Conservation (phyloP, 2,888 invertebrate species). For the Drosophila yooni region DNA sequence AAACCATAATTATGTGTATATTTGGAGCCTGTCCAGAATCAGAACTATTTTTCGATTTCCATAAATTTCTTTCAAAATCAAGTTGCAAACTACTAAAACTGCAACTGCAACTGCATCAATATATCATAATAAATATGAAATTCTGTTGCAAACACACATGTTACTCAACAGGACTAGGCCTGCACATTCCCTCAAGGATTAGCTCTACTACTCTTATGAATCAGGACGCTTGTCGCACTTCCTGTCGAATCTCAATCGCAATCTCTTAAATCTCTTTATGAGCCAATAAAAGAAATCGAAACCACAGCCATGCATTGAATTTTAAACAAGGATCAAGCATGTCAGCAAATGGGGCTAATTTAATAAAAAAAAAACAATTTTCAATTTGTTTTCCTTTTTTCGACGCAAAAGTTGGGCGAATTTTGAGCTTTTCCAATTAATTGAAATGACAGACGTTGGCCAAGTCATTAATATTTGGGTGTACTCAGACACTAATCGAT, state of each 20-base stretch:
- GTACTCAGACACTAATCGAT: constrained; percentile 41
- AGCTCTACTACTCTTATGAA: not conserved
- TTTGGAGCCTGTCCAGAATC: not conserved
- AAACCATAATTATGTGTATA: not conserved
- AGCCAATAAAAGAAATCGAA: too few relatives aligned
- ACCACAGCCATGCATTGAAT: too few relatives aligned
- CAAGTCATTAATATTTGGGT: constrained; percentile 38
- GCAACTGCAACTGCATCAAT: not conserved
- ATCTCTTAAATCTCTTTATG: too few relatives aligned
- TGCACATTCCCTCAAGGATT: not conserved
- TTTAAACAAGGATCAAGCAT: not conserved
- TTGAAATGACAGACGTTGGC: constrained; percentile 24
- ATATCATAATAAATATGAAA: too few relatives aligned
- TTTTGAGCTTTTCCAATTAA: constrained; percentile 21
- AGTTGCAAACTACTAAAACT: not conserved
- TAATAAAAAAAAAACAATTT: not conserved
- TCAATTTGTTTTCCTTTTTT: not conserved
- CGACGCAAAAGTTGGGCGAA: not conserved
- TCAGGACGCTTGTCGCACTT: not conserved
- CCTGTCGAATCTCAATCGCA: not conserved
- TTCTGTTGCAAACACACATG: too few relatives aligned
- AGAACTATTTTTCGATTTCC: not conserved
- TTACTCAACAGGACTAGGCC: too few relatives aligned
- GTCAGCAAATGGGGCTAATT: not conserved
- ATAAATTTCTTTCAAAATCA: not conserved